Evolutionary conservation across 1,140 invertebrate genomes (phyloP).

Genomic region (Rhagoletis pomonella): DNA sequence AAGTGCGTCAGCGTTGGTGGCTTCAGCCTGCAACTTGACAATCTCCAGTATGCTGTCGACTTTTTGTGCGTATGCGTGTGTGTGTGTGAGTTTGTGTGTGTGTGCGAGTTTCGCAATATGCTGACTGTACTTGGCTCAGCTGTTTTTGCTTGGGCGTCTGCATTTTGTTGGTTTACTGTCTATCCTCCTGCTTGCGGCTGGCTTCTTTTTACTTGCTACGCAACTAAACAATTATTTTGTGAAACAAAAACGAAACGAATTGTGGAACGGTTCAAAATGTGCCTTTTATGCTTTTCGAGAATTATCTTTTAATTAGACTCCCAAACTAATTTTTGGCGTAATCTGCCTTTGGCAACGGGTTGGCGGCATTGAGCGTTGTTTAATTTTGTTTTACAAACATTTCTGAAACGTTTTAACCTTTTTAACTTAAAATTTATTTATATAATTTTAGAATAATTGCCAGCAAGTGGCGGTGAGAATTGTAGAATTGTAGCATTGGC

Average conservation of each 20-base stretch:
- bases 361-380: background rate
- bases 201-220: background rate
- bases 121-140: background rate
- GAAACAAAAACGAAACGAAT: background rate
- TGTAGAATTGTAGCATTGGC: no score
- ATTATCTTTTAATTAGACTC: background rate
- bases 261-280: background rate
- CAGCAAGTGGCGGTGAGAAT: no score
- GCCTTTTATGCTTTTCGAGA: background rate
- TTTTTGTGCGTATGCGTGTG: no score
- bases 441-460: no score
- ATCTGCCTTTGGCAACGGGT: background rate
- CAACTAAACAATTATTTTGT: slow-evolving; percentile 1
- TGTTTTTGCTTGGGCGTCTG: background rate
- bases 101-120: no score
- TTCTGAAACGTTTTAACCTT: no score
- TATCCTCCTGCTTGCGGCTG: background rate
- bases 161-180: background rate
- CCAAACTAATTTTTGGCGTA: background rate
- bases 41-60: no score
- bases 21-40: background rate
- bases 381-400: background rate
- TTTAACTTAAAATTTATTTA: no score
- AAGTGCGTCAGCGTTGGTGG: background rate
- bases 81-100: no score